Conservation (phyloP, 2,888 invertebrate species). For the Acholoe squamosa region DNA sequence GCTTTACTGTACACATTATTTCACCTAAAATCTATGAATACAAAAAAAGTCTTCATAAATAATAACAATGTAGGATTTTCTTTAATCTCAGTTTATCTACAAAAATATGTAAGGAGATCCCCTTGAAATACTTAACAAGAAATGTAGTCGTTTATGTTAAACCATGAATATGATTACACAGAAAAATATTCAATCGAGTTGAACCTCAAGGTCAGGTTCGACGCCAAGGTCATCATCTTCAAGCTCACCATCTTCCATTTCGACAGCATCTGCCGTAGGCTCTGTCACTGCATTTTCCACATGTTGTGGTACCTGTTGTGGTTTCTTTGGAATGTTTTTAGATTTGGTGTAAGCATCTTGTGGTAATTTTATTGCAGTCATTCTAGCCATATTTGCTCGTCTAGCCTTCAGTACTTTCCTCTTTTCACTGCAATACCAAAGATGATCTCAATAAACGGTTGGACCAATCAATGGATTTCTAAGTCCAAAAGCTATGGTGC, state of each 20-base stretch:
- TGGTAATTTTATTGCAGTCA: background rate
- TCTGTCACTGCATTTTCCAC: background rate
- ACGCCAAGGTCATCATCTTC: background rate
- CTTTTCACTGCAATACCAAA: background rate
- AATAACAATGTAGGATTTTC: too few relatives aligned
- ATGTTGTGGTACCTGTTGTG: background rate
- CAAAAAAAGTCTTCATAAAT: too few relatives aligned
- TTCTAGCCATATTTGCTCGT: background rate
- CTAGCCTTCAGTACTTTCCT: background rate
- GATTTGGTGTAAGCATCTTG: constrained; percentile 23
- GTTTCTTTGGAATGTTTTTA: background rate
- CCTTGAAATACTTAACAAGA: too few relatives aligned
- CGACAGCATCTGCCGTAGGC: background rate
- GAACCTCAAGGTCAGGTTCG: constrained; percentile 14
- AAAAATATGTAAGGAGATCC: too few relatives aligned
- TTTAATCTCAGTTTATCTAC: too few relatives aligned
- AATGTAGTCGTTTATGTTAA: too few relatives aligned
- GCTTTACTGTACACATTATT: too few relatives aligned
- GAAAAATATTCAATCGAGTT: constrained; percentile 5
- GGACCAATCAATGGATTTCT: too few relatives aligned
- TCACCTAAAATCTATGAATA: too few relatives aligned
- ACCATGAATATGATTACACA: too few relatives aligned
- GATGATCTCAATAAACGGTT: too few relatives aligned
- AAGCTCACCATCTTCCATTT: constrained; percentile 34
- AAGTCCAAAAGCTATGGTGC: too few relatives aligned